A percentile compares a stretch with the other conserved stretches of the same genome.
phyloP scores from a whole-genome alignment of 2,888 invertebrate species.

The Eledona agricola region DNA sequence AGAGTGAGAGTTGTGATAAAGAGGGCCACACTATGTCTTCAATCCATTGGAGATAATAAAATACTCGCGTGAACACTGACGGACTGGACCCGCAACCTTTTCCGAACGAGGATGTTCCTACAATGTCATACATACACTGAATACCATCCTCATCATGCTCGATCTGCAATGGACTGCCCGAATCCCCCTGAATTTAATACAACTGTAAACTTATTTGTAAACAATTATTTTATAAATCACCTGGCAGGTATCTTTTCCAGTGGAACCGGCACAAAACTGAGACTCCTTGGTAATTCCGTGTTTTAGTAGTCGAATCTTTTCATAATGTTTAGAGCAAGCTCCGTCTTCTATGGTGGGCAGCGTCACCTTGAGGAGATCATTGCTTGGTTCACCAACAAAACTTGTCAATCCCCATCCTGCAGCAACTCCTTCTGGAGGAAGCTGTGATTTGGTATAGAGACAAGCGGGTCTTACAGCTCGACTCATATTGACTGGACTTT shows the following conservation, averaged over 20 bases:
- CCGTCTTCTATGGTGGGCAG: slow-evolving; percentile 3
- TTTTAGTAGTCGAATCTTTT: background rate
- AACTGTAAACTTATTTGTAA: no score
- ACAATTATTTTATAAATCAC: slow-evolving; percentile 11
- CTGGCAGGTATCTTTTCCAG: slow-evolving; percentile 3
- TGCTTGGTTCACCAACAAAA: slow-evolving; percentile 5
- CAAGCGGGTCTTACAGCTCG: slow-evolving; percentile 63
- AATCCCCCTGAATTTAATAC: slow-evolving; percentile 6
- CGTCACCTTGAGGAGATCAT: slow-evolving; percentile 4
- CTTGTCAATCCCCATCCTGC: slow-evolving; percentile 22
- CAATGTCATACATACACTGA: slow-evolving; percentile 1
- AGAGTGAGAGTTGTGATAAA: no score
- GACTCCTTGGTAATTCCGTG: background rate
- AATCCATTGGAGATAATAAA: background rate
- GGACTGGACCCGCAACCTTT: background rate
- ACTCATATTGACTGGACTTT: slow-evolving; percentile 54
- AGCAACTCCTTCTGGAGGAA: slow-evolving; percentile 29
- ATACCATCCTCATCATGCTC: background rate
- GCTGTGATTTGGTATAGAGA: slow-evolving; percentile 48
- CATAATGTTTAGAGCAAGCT: background rate
- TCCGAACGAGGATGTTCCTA: background rate
- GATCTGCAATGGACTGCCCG: slow-evolving; percentile 5
- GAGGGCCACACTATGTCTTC: background rate
- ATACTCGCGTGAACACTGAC: background rate
- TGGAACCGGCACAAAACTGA: slow-evolving; percentile 2